Percentiles rank a stretch among this genome's conserved stretches.
These are phyloP conservation scores for Lophius piscatorius DNA, from an alignment of 2,113 vertebrate species.

Conservation along the genomic window DNA sequence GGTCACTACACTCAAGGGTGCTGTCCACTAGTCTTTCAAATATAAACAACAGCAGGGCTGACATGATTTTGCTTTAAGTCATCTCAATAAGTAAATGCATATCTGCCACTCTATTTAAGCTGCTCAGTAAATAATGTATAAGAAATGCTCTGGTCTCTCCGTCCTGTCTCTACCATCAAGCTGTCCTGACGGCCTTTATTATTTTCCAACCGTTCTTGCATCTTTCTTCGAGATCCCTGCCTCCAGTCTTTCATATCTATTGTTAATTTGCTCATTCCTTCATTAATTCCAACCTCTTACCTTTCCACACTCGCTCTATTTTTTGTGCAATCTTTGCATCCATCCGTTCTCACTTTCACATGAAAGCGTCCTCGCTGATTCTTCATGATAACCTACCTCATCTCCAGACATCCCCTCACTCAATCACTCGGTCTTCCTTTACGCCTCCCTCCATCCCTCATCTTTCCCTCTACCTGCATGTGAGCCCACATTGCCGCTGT, in stretches of 20 bases:
- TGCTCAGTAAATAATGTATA: conserved; percentile 69
- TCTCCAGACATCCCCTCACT: conserved; percentile 10
- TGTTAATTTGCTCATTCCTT: background rate
- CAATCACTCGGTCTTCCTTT: background rate
- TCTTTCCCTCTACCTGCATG: conserved; percentile 44
- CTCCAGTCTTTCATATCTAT: background rate
- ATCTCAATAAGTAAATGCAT: conserved; percentile 71
- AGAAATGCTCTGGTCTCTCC: conserved; percentile 30
- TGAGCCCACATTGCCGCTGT: conserved; percentile 52
- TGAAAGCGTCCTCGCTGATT: conserved; percentile 23
- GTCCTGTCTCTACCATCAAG: conserved; percentile 17
- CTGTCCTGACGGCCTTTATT: conserved; percentile 5
- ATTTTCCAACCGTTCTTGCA: conserved; percentile 2
- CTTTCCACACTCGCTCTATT: background rate
- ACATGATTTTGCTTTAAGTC: conserved; percentile 64
- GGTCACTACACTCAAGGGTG: conserved; percentile 5
- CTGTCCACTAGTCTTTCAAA: conserved; percentile 5
- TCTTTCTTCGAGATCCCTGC: background rate
- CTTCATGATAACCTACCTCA: conserved; percentile 7
- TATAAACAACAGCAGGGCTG: conserved; percentile 46
- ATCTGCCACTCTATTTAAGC: conserved; percentile 67
- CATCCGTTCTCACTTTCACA: conserved; percentile 1
- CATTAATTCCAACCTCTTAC: background rate
- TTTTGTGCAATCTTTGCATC: conserved; percentile 3
- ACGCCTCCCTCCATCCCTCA: conserved; percentile 12